Base-by-base conservation (phyloP, 2,888 invertebrate species). In the Gymnoscelis rufifasciata region DNA sequence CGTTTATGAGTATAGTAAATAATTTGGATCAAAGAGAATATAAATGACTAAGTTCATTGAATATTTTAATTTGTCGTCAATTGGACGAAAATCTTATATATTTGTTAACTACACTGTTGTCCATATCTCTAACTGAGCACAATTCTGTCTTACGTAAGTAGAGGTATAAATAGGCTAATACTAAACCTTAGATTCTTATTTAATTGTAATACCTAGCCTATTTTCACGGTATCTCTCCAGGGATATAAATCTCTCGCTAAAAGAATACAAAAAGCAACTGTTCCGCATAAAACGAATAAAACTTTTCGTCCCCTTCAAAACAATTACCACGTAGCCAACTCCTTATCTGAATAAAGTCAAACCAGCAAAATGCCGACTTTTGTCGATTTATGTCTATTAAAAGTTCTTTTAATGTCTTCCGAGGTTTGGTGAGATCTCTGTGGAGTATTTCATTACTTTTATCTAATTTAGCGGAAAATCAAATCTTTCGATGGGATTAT, bases 391-490 rank as follows among this genome's bases (percentile, higher is more conserved):
- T 68, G 62, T 59, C 54, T 56, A 54, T 52, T 51, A 59, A 66
- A 73, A 75, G 70, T 68, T 68, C 64, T 68, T 65, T 65, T 66
- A 66, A 67, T 67, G 63, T 67, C 65, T 68, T 59, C 51, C 51
- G 52, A 60, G 56, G 52, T 62, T 61, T 55, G 60, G 59, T 60
- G 60, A 64, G 67, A 69, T 74, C 71, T 66, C 69, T 64, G 59
- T 68, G 68, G 78, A 74, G 77, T 78, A 79, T 86, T 84, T 83
- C 81, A 83, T 84, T 84, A 83, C 84, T 82, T 79, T 80, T 78
- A 84, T 84, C 78, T 78, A 86, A 86, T 87, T 87, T 86, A 78
- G 80, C 77, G 80, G 83, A 86, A 86, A 84, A 86, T 86, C 84
- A 84, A 86, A 84, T 87, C 83, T 78, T 82, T 83, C 78, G 73